Conservation (phyloP, 2,888 invertebrate genomes). For the Vesta saturnalis region DNA sequence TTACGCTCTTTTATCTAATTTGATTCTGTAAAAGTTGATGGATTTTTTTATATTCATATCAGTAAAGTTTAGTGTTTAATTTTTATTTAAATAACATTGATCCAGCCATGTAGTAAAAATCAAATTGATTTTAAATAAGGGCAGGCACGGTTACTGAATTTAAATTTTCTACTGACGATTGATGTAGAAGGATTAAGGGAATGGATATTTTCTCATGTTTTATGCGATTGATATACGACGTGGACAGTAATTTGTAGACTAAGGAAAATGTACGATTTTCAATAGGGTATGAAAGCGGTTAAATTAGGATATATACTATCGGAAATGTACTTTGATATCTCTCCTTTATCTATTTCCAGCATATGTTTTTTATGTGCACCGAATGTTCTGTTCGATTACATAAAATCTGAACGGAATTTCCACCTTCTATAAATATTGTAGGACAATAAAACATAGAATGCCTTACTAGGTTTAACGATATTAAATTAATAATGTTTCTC, state of each 20-base stretch:
- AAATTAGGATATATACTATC: constrained; percentile 21
- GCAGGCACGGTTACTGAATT: background rate
- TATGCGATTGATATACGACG: constrained; percentile 23
- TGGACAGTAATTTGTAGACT: constrained; percentile 27
- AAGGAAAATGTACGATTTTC: constrained; percentile 12
- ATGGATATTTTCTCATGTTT: constrained; percentile 10
- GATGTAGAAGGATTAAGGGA: background rate
- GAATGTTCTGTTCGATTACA: no score
- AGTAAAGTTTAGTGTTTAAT: background rate
- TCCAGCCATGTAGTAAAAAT: background rate
- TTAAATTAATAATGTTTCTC: no score
- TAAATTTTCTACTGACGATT: background rate
- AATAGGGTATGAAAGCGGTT: constrained; percentile 23
- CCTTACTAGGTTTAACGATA: no score
- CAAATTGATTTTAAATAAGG: background rate
- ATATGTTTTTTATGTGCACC: no score
- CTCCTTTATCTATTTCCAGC: background rate
- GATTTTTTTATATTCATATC: background rate
- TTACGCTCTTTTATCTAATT: background rate
- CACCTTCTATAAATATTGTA: no score
- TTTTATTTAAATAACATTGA: background rate
- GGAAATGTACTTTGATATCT: constrained; percentile 12
- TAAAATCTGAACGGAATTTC: no score
- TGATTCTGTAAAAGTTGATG: no score
- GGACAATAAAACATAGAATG: no score